Conservation (phyloP, 2,797 vertebrate genomes). For the Arnoldichthys spilopterus region DNA sequence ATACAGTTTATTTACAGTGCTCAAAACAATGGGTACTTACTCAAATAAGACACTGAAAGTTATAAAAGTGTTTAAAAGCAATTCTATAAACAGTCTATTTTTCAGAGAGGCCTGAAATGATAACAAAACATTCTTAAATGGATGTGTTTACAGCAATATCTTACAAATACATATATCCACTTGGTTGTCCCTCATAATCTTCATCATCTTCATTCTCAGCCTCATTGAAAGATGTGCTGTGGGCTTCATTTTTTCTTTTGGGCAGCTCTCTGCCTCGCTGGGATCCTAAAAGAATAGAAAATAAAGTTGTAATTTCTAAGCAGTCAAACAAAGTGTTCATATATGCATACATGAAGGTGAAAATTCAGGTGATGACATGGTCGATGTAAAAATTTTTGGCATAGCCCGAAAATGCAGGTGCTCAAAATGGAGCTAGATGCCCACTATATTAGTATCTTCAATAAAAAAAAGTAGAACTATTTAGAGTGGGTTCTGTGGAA, state of each 20-base stretch:
- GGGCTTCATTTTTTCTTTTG: constrained; percentile 41
- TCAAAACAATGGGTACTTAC: constrained; percentile 23
- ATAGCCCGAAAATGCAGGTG: background rate
- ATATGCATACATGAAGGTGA: background rate
- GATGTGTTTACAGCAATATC: constrained; percentile 12
- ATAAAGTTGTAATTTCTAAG: background rate
- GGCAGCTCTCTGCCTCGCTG: constrained; percentile 37
- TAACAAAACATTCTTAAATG: constrained; percentile 27
- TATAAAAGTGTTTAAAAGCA: constrained; percentile 26
- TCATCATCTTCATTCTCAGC: constrained; percentile 58
- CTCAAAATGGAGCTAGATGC: too few relatives aligned
- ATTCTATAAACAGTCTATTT: constrained; percentile 20
- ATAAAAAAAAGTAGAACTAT: background rate
- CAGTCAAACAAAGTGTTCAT: background rate
- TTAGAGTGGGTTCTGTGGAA: background rate
- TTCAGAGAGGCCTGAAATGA: constrained; percentile 17
- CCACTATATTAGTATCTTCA: background rate
- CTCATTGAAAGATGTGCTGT: constrained; percentile 47
- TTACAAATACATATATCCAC: constrained; percentile 59
- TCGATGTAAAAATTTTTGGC: background rate
- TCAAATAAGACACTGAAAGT: constrained; percentile 19
- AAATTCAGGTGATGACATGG: background rate
- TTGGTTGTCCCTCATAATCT: constrained; percentile 60
- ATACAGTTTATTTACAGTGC: constrained; percentile 52
- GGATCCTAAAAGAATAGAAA: constrained; percentile 50